Percentiles rank a stretch among this genome's conserved stretches.
Evolutionary conservation across 1,140 invertebrate species (phyloP).

Genomic region (Aphis gossypii): DNA sequence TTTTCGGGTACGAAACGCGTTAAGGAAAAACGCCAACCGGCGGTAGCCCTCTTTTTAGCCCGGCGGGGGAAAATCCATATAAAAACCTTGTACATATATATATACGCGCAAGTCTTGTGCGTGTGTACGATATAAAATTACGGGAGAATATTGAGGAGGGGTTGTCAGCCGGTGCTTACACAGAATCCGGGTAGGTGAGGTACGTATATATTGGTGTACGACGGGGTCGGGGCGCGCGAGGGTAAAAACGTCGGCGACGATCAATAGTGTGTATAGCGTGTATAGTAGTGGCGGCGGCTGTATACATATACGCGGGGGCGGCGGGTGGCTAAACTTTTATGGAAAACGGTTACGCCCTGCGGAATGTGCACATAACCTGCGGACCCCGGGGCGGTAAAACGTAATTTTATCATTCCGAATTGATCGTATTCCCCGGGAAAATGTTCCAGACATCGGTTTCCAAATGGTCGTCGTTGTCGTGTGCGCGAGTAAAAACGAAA

Average conservation of each 20-base stretch:
- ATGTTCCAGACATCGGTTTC: slow-evolving; percentile 40
- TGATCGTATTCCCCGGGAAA: slow-evolving; percentile 54
- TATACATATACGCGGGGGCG: background rate
- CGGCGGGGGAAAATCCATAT: background rate
- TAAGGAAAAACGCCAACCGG: background rate
- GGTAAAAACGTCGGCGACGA: slow-evolving; percentile 23
- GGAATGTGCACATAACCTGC: slow-evolving; percentile 47
- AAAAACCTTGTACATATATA: background rate
- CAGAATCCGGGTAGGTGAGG: background rate
- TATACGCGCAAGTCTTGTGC: background rate
- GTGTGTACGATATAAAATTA: background rate
- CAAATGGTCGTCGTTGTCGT: background rate
- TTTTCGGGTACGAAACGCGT: background rate
- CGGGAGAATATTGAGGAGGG: background rate
- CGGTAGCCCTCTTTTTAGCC: background rate
- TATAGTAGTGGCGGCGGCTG: background rate
- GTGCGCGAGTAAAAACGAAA: background rate
- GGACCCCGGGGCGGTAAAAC: slow-evolving; percentile 48
- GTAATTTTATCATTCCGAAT: slow-evolving; percentile 54
- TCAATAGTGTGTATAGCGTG: slow-evolving; percentile 32
- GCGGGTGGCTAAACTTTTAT: slow-evolving; percentile 41
- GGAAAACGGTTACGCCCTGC: slow-evolving; percentile 57
- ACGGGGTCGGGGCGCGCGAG: background rate
- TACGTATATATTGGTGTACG: background rate
- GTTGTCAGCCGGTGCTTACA: slow-evolving; percentile 10